phyloP scores from a whole-genome alignment of 1,140 invertebrate species.

The Anagrus nilaparvatae region DNA sequence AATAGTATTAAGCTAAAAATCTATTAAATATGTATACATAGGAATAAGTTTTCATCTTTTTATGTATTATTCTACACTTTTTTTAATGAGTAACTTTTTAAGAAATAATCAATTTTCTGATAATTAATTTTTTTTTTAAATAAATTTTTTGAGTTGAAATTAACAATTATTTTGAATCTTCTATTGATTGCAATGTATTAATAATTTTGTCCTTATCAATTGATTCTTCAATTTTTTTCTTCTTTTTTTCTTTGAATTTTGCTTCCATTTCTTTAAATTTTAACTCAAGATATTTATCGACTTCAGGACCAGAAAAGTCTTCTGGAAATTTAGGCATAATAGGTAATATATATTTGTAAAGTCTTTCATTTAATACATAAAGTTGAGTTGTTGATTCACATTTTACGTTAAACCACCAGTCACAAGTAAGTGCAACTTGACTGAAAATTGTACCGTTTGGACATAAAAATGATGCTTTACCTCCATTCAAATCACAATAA shows the following conservation, averaged over 20 bases:
- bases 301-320: constrained; percentile 73
- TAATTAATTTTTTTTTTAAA: no score
- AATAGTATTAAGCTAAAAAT: no score
- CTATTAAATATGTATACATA: no score
- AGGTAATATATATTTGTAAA: constrained; percentile 79
- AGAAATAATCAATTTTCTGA: no score
- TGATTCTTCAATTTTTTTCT: constrained; percentile 33
- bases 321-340: constrained; percentile 78
- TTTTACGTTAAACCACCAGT: constrained; percentile 88
- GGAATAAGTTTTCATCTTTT: no score
- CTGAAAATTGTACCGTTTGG: constrained; percentile 87
- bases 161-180: constrained; percentile 15
- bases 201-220: constrained; percentile 27
- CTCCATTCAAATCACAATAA: constrained; percentile 83
- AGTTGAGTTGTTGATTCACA: constrained; percentile 71
- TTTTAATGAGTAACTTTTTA: no score
- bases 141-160: no score
- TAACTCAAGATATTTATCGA: constrained; percentile 69
- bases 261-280: constrained; percentile 78
- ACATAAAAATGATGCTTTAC: constrained; percentile 81
- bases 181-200: constrained; percentile 21
- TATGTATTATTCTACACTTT: no score
- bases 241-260: constrained; percentile 47
- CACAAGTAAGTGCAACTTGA: constrained; percentile 74
- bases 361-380: constrained; percentile 76